These are phyloP conservation scores for Urosaurus nigricauda DNA, from an alignment of 2,797 vertebrate genomes.

Conservation along the genomic window DNA sequence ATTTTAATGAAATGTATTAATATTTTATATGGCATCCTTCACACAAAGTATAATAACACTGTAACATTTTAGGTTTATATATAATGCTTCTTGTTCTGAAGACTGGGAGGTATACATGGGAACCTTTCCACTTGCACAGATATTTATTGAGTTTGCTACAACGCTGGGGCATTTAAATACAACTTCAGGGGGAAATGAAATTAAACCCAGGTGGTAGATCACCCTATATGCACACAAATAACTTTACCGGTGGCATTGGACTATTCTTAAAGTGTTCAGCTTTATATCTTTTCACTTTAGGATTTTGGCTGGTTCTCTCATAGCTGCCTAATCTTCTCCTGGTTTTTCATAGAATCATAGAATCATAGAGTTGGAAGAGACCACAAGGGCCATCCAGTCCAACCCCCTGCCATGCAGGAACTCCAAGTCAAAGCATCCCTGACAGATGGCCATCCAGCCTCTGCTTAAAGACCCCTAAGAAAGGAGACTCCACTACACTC, in stretches of 20 bases:
- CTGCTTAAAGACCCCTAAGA: no score
- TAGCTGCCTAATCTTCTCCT: no score
- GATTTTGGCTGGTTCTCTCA: no score
- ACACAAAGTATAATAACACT: conserved; percentile 66
- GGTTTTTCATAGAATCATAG: no score
- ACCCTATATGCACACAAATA: conserved; percentile 22
- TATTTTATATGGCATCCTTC: conserved; percentile 72
- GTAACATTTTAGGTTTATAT: conserved; percentile 56
- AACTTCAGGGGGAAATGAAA: conserved; percentile 20
- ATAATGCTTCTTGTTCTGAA: conserved; percentile 62
- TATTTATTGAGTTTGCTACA: conserved; percentile 68
- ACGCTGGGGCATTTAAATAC: conserved; percentile 52
- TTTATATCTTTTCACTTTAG: no score
- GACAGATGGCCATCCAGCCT: no score
- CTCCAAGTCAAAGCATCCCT: no score
- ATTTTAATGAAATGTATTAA: conserved; percentile 78
- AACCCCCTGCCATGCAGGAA: no score
- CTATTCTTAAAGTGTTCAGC: no score
- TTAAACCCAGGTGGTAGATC: conserved; percentile 10
- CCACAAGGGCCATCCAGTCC: no score
- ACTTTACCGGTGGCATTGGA: background rate
- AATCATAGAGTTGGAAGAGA: no score
- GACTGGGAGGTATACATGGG: conserved; percentile 33
- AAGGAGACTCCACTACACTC: no score
- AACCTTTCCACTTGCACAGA: conserved; percentile 51